These are phyloP conservation scores for Junonia oenone DNA, from an alignment of 2,888 invertebrate species.

Conservation along the genomic window DNA sequence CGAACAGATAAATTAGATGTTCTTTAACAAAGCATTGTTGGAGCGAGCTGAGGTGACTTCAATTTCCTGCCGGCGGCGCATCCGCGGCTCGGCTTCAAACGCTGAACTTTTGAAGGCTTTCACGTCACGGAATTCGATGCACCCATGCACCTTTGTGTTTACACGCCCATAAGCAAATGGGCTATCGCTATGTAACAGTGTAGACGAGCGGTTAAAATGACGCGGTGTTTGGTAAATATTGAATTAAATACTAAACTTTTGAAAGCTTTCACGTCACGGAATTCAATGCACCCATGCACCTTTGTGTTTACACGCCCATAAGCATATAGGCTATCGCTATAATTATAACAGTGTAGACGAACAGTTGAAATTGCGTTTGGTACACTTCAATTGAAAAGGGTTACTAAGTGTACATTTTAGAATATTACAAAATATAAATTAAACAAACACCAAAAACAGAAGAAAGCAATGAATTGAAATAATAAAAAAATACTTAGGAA, in stretches of 20 bases:
- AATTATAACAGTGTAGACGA: slow-evolving; percentile 34
- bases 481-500: too few relatives aligned
- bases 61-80: slow-evolving; percentile 75
- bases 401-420: too few relatives aligned
- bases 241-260: too few relatives aligned
- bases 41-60: slow-evolving; percentile 67
- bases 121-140: slow-evolving; percentile 64
- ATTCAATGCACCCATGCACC: slow-evolving; percentile 64
- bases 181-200: slow-evolving; percentile 46
- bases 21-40: slow-evolving; percentile 76
- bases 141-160: slow-evolving; percentile 58
- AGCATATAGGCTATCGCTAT: slow-evolving; percentile 63
- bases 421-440: too few relatives aligned
- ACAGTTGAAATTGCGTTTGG: too few relatives aligned
- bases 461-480: too few relatives aligned
- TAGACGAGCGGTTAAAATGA: slow-evolving; percentile 30
- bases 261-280: slow-evolving; percentile 59
- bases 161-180: slow-evolving; percentile 61
- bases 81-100: slow-evolving; percentile 53
- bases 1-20: slow-evolving; percentile 72
- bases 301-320: slow-evolving; percentile 55
- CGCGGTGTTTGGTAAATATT: neutral
- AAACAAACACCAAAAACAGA: too few relatives aligned
- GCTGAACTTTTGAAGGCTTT: slow-evolving; percentile 65
- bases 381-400: too few relatives aligned